These are phyloP conservation scores for Vanessa cardui DNA, from an alignment of 2,888 invertebrate genomes.

Conservation along the genomic window DNA sequence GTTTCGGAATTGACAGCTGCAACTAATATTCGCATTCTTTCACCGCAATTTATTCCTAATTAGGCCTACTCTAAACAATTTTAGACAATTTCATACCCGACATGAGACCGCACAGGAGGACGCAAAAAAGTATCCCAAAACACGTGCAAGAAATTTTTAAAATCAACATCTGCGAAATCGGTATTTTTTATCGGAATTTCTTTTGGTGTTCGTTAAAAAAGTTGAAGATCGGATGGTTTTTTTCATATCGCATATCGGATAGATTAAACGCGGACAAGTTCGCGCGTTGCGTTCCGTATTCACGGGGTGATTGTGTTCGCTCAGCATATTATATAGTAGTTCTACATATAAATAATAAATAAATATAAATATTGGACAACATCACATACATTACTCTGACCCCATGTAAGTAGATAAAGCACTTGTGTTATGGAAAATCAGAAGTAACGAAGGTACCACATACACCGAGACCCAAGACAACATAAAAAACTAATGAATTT, in stretches of 20 bases:
- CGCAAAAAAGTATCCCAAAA: constrained; percentile 51
- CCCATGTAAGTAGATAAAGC: too few species aligned
- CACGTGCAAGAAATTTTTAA: constrained; percentile 81
- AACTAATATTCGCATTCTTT: constrained; percentile 49
- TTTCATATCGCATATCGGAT: constrained; percentile 74
- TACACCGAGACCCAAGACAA: too few species aligned
- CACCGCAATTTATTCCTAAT: constrained; percentile 61
- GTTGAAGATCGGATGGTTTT: constrained; percentile 53
- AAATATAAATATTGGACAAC: too few species aligned
- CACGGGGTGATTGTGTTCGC: constrained; percentile 38
- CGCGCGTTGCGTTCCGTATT: constrained; percentile 48
- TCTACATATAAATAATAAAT: too few species aligned
- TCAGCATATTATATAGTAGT: neutral
- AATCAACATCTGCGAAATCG: constrained; percentile 81
- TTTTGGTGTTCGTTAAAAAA: constrained; percentile 64
- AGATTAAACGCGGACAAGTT: constrained; percentile 51
- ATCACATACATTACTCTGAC: too few species aligned
- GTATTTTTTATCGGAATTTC: constrained; percentile 70
- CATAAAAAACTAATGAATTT: too few species aligned
- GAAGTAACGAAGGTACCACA: too few species aligned
- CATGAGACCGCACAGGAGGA: constrained; percentile 57
- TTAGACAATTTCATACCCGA: constrained; percentile 58
- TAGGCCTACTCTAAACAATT: constrained; percentile 56
- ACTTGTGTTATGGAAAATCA: too few species aligned
- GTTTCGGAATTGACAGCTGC: constrained; percentile 49